These are phyloP conservation scores for Trissolcus brochymenae DNA, from an alignment of 2,888 invertebrate genomes.

Conservation along the genomic window DNA sequence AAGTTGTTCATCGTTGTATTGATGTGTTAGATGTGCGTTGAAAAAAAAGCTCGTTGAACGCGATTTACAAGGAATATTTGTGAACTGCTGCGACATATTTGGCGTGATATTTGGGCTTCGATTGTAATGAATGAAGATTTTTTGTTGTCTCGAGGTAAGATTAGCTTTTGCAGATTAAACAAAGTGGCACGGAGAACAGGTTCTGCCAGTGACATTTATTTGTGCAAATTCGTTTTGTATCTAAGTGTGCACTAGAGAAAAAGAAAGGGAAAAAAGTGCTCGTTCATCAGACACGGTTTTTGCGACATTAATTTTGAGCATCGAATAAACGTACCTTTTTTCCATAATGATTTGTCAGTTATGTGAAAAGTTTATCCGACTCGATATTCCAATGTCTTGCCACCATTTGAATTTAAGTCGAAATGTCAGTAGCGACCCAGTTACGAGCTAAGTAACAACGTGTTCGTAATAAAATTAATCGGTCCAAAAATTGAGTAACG, in stretches of 20 bases:
- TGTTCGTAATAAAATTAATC: neutral
- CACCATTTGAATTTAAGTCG: neutral
- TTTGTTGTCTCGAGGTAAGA: too few species aligned
- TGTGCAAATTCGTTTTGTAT: slow-evolving; percentile 23
- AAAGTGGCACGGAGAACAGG: slow-evolving; percentile 17
- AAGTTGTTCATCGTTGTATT: slow-evolving; percentile 13
- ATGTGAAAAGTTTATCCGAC: neutral
- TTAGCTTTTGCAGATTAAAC: too few species aligned
- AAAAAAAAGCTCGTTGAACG: neutral
- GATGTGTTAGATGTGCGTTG: slow-evolving; percentile 10
- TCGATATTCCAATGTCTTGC: neutral
- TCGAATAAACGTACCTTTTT: slow-evolving; percentile 2
- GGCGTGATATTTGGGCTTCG: neutral
- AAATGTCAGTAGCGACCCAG: neutral
- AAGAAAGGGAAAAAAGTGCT: slow-evolving; percentile 3
- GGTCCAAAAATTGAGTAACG: too few species aligned
- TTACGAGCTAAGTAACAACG: neutral
- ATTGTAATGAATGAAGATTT: neutral
- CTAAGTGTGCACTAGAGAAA: slow-evolving; percentile 7
- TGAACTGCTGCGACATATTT: neutral
- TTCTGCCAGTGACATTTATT: slow-evolving; percentile 43
- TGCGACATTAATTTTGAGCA: neutral
- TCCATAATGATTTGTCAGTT: slow-evolving; percentile 10
- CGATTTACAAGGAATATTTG: neutral
- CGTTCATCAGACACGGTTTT: neutral